These are phyloP conservation scores for Myrmecobius fasciatus DNA, from an alignment of 2,113 vertebrate species.

Conservation along the genomic window DNA sequence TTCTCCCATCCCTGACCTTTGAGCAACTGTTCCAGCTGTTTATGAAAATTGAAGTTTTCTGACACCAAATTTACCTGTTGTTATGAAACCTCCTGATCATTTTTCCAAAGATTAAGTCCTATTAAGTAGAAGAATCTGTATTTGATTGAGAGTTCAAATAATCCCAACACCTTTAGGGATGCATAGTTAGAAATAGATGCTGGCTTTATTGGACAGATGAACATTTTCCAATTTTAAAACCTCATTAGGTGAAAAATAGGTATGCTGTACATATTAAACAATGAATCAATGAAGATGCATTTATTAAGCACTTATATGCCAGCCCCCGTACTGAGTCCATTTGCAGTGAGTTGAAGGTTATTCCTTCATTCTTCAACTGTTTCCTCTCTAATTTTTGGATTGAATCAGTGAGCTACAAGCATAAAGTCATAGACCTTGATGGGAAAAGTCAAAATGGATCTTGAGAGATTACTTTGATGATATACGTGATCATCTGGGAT, in stretches of 20 bases:
- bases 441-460: background rate
- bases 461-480: background rate
- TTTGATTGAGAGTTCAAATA: background rate
- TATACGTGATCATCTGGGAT: background rate
- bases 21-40: slow-evolving; percentile 67
- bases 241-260: background rate
- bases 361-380: background rate
- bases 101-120: slow-evolving; percentile 53
- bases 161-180: background rate
- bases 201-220: background rate
- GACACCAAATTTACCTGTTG: background rate
- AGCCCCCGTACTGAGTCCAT: background rate
- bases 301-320: background rate
- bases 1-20: slow-evolving; percentile 73
- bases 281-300: background rate
- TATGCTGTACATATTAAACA: background rate
- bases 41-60: slow-evolving; percentile 62
- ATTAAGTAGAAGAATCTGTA: background rate
- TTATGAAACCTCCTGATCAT: background rate
- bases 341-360: background rate
- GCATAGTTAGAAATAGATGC: background rate
- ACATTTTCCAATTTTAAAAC: background rate
- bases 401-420: background rate
- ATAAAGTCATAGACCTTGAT: background rate
- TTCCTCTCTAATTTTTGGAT: background rate